A percentile compares a stretch with the other conserved stretches of the same genome.
These are phyloP conservation scores for Agonopterix subpropinquella DNA, from an alignment of 2,888 invertebrate genomes.

Conservation along the genomic window DNA sequence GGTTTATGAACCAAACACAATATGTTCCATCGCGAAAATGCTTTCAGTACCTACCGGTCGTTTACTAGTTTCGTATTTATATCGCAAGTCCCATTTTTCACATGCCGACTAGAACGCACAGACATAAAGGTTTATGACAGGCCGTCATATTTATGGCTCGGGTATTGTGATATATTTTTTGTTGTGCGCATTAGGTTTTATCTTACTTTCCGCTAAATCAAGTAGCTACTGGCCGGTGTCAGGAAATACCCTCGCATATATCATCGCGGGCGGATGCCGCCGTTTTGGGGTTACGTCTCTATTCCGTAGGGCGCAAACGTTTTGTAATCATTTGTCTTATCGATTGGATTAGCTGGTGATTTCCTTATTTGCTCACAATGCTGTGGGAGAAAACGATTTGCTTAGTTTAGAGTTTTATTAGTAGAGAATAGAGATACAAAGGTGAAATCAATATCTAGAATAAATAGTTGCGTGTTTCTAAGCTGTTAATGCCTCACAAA, in stretches of 20 bases:
- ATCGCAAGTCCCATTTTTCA: slow-evolving; percentile 68
- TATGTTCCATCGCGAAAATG: not conserved
- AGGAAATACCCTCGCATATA: slow-evolving; percentile 72
- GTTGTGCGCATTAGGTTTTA: slow-evolving; percentile 76
- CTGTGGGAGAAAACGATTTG: not conserved
- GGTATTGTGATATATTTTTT: slow-evolving; percentile 75
- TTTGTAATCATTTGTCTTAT: slow-evolving; percentile 55
- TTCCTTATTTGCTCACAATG: slow-evolving; percentile 25
- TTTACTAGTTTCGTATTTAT: slow-evolving; percentile 37
- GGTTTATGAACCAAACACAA: not conserved
- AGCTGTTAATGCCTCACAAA: no score
- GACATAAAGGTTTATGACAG: slow-evolving; percentile 75
- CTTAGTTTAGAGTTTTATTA: not conserved
- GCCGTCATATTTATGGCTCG: slow-evolving; percentile 72
- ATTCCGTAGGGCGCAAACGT: slow-evolving; percentile 45
- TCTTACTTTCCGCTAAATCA: slow-evolving; percentile 76
- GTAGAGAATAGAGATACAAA: no score
- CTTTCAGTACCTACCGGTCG: slow-evolving; percentile 14
- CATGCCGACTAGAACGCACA: slow-evolving; percentile 66
- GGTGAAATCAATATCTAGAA: no score
- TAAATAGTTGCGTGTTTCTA: no score
- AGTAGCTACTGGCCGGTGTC: slow-evolving; percentile 75
- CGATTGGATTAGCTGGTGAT: slow-evolving; percentile 42
- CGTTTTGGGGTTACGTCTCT: slow-evolving; percentile 65
- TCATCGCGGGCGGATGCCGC: slow-evolving; percentile 63